These are phyloP conservation scores for Mormyrus iriodes DNA, from an alignment of 2,113 vertebrate genomes.

Conservation along the genomic window DNA sequence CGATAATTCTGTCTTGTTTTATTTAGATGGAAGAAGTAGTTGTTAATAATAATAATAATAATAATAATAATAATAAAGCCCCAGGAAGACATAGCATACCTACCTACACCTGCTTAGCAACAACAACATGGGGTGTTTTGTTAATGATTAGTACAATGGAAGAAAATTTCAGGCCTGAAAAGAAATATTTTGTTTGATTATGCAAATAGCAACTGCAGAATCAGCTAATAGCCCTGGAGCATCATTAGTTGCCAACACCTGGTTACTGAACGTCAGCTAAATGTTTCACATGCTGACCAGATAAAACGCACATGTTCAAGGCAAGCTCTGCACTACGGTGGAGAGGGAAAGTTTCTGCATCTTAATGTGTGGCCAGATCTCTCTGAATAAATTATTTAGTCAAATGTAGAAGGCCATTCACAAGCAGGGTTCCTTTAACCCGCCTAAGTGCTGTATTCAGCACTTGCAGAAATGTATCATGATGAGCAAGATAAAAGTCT, in stretches of 20 bases:
- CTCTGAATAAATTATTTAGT: background rate
- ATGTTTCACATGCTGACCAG: background rate
- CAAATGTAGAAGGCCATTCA: background rate
- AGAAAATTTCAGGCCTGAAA: background rate
- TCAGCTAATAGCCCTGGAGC: background rate
- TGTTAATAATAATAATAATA: background rate
- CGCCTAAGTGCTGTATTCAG: background rate
- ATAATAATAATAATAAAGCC: background rate
- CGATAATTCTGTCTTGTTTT: background rate
- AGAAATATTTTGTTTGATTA: background rate
- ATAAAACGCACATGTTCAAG: background rate
- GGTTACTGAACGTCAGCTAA: background rate
- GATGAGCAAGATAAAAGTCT: background rate
- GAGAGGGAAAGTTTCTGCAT: background rate
- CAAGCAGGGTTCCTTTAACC: background rate
- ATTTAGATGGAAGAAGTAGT: background rate
- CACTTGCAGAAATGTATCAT: background rate
- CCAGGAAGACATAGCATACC: background rate
- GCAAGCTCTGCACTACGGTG: background rate
- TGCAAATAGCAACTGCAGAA: background rate
- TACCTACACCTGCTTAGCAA: background rate
- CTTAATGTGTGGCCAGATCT: background rate
- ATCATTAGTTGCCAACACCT: background rate
- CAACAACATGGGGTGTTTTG: background rate
- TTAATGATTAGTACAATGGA: background rate